phyloP scores from a whole-genome alignment of 2,888 invertebrate genomes.

The Perithous albicinctus region DNA sequence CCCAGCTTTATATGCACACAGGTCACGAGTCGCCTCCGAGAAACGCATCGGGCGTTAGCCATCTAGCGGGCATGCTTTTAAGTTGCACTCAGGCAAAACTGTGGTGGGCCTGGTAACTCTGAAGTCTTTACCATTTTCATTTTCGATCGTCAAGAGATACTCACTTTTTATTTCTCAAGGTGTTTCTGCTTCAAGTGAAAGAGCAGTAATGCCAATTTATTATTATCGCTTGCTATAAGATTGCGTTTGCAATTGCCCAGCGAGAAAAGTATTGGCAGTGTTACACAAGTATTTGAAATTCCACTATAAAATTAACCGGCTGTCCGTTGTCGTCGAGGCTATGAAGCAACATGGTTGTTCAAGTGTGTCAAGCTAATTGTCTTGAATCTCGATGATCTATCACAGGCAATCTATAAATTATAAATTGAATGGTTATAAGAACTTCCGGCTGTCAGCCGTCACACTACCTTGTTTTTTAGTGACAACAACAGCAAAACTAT shows the following conservation, averaged over 20 bases:
- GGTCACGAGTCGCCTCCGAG: no score
- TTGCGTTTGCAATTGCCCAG: constrained; percentile 3
- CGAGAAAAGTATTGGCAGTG: not conserved
- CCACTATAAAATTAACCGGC: constrained; percentile 7
- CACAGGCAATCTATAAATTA: not conserved
- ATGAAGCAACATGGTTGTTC: not conserved
- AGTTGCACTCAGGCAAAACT: no score
- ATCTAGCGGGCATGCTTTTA: no score
- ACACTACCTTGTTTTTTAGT: not conserved
- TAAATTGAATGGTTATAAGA: not conserved
- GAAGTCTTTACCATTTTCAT: no score
- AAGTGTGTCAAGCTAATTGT: constrained; percentile 4
- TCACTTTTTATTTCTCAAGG: not conserved
- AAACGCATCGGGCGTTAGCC: no score
- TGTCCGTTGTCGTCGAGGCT: not conserved
- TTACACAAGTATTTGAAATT: constrained; percentile 22
- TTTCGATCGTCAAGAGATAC: no score
- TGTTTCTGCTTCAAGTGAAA: not conserved
- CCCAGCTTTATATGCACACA: no score
- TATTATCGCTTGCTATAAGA: constrained; percentile 3
- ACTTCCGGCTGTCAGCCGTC: not conserved
- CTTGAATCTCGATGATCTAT: not conserved
- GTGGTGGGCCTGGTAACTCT: no score
- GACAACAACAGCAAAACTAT: not conserved
- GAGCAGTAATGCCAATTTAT: constrained; percentile 4